Evolutionary conservation across 2,888 invertebrate species (phyloP), one percentile per base, ranked within the genome.

Genomic region (Cheilosia variabilis): DNA sequence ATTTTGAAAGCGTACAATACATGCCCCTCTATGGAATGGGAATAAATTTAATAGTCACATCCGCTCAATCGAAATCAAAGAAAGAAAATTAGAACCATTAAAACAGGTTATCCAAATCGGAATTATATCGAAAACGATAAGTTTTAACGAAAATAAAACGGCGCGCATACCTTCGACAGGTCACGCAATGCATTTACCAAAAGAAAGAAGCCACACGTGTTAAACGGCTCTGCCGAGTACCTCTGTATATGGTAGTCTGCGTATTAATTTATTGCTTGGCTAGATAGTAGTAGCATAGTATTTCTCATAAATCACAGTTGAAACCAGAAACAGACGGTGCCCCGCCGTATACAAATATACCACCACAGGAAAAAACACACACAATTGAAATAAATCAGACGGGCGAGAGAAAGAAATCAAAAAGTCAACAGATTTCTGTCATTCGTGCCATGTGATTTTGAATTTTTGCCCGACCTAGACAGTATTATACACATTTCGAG

Each of bases 391-490:
- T 84, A 84, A 79, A 79, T 79, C 84, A 79, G 45, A 45, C 41
- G 68, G 60, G 41, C 75, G 24, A 58, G 57, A 57, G 58, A 60
- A 71, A 76, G 80, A 76, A 84, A 84, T 84, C 84, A 80, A 80
- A 76, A 80, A 84, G 80, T 66, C 75, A 80, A 80, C 75, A 75
- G 84, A 80, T 75, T 84, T 63, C 75, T 84, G 75, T 75, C 79
- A 84, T 84, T 80, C 79, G 62, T 75, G 75, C 69, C 43, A n/a
- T 53, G 58, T 65, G 60, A 72, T 77, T 77, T 77, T 58, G 65
- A 37, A 34, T 75, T 80, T 22, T 52, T 63, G 27, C 37, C 24
- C 10, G 3, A 37, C 57, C 53, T 13, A 47, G 37, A 34, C 47
- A 55, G 47, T 69, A 53, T 69, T 53, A 55, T 62, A 53, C 13